These are phyloP conservation scores for Hemicentrotus pulcherrimus DNA, from an alignment of 35 echinoderm and acorn worm species.

Conservation along the genomic window DNA sequence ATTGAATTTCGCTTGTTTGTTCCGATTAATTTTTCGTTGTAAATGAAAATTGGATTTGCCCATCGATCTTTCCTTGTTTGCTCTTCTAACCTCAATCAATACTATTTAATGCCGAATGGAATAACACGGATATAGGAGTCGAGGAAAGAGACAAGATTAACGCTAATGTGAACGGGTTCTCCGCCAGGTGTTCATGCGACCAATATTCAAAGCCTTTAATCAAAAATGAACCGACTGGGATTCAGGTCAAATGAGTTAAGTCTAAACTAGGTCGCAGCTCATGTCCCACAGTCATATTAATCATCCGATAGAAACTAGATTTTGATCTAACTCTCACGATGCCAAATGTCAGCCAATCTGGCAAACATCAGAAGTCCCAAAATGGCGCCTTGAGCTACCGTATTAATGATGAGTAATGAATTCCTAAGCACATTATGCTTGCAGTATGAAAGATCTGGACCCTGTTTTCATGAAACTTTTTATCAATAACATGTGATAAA, in stretches of 20 bases:
- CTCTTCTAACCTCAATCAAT: background rate
- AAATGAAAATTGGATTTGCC: background rate
- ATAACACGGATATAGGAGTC: background rate
- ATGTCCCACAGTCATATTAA: background rate
- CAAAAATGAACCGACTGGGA: background rate
- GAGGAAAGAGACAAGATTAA: background rate
- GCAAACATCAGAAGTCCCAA: background rate
- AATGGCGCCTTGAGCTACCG: background rate
- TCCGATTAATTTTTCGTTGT: background rate
- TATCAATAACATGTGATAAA: too few relatives aligned
- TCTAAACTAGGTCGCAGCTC: background rate
- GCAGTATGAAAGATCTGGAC: background rate
- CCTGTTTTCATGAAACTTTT: too few relatives aligned
- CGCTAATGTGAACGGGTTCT: background rate
- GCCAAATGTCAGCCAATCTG: background rate
- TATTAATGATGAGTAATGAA: background rate
- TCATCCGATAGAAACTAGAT: background rate
- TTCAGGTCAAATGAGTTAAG: background rate
- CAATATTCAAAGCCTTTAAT: background rate
- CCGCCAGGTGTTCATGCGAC: background rate
- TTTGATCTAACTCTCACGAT: background rate
- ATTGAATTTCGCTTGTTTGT: background rate
- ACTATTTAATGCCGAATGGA: background rate
- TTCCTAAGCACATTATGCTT: background rate
- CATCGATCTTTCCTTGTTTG: background rate